Percentiles rank a stretch among this genome's conserved stretches.
Conservation (phyloP, 2,797 vertebrate species). For the Xenops minutus region DNA sequence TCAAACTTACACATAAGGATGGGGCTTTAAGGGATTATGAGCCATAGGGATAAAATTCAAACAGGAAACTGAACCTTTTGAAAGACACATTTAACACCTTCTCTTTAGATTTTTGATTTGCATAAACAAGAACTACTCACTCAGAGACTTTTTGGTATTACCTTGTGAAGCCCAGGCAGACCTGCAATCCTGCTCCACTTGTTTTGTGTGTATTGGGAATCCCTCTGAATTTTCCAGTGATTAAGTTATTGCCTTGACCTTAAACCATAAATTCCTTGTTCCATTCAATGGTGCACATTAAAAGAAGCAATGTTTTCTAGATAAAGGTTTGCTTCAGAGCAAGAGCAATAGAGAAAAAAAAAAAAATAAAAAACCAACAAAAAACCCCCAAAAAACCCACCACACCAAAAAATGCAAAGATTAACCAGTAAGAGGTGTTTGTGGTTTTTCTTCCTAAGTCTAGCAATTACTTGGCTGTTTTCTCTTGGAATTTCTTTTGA, state of each 20-base stretch:
- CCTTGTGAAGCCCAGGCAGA: background rate
- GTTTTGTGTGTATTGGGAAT: background rate
- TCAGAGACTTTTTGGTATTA: background rate
- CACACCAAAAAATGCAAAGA: background rate
- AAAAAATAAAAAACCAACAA: too few relatives aligned
- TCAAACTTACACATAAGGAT: background rate
- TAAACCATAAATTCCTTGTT: background rate
- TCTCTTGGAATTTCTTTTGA: background rate
- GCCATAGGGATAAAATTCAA: background rate
- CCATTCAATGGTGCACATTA: background rate
- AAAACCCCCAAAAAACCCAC: background rate
- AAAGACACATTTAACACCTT: background rate
- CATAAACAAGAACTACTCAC: background rate
- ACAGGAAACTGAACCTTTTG: background rate
- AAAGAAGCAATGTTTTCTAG: background rate
- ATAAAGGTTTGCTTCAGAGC: background rate
- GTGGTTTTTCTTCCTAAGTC: background rate
- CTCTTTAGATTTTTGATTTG: background rate
- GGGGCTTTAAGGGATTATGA: background rate
- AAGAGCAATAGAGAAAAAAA: background rate
- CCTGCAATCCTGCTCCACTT: background rate
- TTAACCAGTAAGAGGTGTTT: background rate
- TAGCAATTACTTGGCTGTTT: background rate
- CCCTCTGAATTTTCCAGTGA: background rate
- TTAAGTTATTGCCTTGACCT: background rate